These are phyloP conservation scores for Bombylius discolor DNA, from an alignment of 2,888 invertebrate species.

Conservation along the genomic window DNA sequence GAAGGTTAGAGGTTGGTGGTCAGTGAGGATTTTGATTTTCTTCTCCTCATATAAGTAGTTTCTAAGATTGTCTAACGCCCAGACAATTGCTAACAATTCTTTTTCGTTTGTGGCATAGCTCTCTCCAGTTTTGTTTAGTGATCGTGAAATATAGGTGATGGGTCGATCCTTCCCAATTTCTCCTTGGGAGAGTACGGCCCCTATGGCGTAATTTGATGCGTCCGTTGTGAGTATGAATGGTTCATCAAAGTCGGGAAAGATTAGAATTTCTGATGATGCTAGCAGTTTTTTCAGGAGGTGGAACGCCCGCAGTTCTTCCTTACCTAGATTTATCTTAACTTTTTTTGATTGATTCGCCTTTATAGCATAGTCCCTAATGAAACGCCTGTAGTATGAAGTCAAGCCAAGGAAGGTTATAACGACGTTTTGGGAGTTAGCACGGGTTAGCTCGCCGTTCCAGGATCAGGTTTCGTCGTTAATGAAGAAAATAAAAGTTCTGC, in stretches of 20 bases:
- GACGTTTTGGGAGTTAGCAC: too few species aligned
- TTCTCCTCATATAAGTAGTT: too few species aligned
- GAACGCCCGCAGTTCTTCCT: too few species aligned
- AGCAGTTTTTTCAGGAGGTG: not conserved
- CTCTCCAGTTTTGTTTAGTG: too few species aligned
- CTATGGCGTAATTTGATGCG: conserved; percentile 1
- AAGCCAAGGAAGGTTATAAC: not conserved
- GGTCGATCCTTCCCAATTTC: not conserved
- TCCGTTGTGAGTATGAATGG: conserved; percentile 3
- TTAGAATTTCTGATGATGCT: not conserved
- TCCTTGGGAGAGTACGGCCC: not conserved
- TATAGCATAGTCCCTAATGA: conserved; percentile 12
- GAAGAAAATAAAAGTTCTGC: too few species aligned
- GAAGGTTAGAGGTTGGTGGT: conserved; percentile 6
- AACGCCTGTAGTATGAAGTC: not conserved
- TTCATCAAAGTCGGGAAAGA: not conserved
- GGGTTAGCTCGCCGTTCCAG: too few species aligned
- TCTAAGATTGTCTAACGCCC: too few species aligned
- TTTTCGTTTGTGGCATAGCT: not conserved
- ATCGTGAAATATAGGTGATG: too few species aligned
- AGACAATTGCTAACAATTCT: too few species aligned
- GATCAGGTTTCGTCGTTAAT: too few species aligned
- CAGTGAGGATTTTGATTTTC: too few species aligned
- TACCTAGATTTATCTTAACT: conserved; percentile 1
- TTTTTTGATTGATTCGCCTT: conserved; percentile 5